Base-by-base conservation (phyloP, 2,113 vertebrate species). In the Chaenocephalus aceratus region DNA sequence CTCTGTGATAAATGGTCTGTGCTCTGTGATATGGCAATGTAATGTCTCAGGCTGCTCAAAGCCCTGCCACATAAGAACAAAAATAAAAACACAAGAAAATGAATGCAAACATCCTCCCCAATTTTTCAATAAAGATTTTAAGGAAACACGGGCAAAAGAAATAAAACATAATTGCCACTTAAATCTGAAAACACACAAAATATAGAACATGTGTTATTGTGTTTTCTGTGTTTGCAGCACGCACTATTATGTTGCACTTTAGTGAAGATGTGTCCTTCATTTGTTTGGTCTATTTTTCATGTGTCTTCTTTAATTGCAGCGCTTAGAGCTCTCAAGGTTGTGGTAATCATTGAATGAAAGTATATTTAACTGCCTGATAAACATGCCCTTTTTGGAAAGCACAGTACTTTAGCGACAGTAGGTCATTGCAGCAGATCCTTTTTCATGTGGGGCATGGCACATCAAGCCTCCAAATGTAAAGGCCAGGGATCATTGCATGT, bases 391-490 rank as follows among this genome's bases (percentile, higher is more conserved):
- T 72, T 48, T n/a, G n/a, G 53, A 72, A 79, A 67, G 34, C 6
- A 45, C 66, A 52, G 34, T 57, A 18, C 21, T 59, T 77, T 7
- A 72, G 49, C 59, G 54, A 53, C 67, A 44, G 41, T 45, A 13
- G 56, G 49, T n/a, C 21, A 46, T 11, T 3, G 10, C 44, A 45
- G 59, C 60, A 41, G 61, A 53, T 54, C 23, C 67, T 70, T 65
- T 70, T 54, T 58, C 67, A 58, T 21, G 46, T 48, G 58, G 8
- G 26, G 18, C 21, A 49, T 1, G n/a, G 58, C 58, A 57, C 23
- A 61, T 66, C 48, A 65, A 79, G 76, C 49, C 60, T 75, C 23
- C 16, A 52, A 34, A 26, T 57, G 12, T 26, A 75, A 3, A 57
- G 61, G 16, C 52, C 46, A 60, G 54, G 54, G 73, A 77, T 68